Base-by-base conservation (phyloP, 2,113 vertebrate genomes). In the Cairina moschata region DNA sequence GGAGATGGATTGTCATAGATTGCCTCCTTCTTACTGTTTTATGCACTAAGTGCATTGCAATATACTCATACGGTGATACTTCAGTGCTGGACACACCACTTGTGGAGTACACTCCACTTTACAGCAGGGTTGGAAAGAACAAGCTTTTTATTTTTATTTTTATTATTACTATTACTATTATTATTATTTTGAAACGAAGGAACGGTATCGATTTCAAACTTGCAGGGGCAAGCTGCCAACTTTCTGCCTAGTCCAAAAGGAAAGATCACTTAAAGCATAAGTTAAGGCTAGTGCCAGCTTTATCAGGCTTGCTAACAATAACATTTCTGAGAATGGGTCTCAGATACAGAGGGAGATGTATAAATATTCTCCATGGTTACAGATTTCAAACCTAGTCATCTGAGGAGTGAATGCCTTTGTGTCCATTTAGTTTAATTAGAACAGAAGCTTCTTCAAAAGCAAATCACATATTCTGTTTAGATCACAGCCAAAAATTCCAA, bases 321-420 rank as follows among this genome's bases (percentile, higher is more conserved):
- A 36, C 22, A 17, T 68, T 28, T 40, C 6, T 21, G 21, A 82
- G 66, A 84, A 85, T 12, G 17, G 52, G 56, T 55, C 79, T 90
- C 48, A 60, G 42, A 72, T 42, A n/a, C 62, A 78, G 48, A 82
- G 8, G 13, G 26, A 93, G 25, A 75, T 65, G 11, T 48, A 85
- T 59, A 60, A 76, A 52, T 76, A 65, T 58, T 94, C 66, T 82
- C 71, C 60, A 65, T 55, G 48, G 78, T 82, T 93, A 85, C 56
- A 67, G 54, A 74, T 74, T 60, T 78, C 60, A 67, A 78, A 78
- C 58, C 55, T 7, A 73, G n/a, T 32, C 20, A 81, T 50, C 20
- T 38, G 75, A 91, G 66, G 17, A 85, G 14, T 1, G 0, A 91
- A 32, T 40, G 32, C n/a, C 25, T 83, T 88, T 6, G 0, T 46